phyloP scores from a whole-genome alignment of 35 echinoderm and acorn worm genomes.

The Apostichopus japonicus region DNA sequence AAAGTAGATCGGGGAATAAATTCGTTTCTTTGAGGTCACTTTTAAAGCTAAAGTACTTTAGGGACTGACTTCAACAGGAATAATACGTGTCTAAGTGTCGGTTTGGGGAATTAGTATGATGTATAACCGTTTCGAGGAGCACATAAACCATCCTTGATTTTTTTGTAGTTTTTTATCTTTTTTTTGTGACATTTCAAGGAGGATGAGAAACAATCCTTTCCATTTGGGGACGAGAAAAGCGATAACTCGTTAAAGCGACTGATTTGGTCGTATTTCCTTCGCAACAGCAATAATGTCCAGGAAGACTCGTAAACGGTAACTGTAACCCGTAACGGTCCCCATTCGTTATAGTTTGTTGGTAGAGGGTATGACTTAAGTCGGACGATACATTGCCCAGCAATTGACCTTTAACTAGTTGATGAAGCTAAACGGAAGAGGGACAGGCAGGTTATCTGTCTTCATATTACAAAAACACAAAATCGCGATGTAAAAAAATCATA shows the following conservation, averaged over 20 bases:
- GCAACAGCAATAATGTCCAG: not conserved
- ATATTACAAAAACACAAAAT: too few relatives aligned
- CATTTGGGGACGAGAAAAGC: not conserved
- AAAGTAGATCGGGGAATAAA: too few relatives aligned
- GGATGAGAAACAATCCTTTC: not conserved
- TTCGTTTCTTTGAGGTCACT: too few relatives aligned
- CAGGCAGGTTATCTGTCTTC: not conserved
- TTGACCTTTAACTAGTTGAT: not conserved
- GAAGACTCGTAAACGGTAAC: not conserved
- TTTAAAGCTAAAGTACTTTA: too few relatives aligned
- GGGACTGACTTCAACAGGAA: too few relatives aligned
- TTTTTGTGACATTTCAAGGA: not conserved
- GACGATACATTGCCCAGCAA: not conserved
- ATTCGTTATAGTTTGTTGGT: not conserved
- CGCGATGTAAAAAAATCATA: too few relatives aligned
- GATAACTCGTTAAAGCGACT: not conserved
- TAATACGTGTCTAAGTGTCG: not conserved
- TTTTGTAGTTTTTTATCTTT: not conserved
- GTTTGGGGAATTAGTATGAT: not conserved
- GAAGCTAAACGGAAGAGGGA: not conserved
- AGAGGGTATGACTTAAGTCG: not conserved
- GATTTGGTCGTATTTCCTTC: not conserved
- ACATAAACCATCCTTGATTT: not conserved
- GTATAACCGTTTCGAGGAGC: not conserved
- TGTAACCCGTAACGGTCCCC: not conserved